These are phyloP conservation scores for Raphicerus campestris DNA, from an alignment of 2,113 vertebrate species.

Conservation along the genomic window DNA sequence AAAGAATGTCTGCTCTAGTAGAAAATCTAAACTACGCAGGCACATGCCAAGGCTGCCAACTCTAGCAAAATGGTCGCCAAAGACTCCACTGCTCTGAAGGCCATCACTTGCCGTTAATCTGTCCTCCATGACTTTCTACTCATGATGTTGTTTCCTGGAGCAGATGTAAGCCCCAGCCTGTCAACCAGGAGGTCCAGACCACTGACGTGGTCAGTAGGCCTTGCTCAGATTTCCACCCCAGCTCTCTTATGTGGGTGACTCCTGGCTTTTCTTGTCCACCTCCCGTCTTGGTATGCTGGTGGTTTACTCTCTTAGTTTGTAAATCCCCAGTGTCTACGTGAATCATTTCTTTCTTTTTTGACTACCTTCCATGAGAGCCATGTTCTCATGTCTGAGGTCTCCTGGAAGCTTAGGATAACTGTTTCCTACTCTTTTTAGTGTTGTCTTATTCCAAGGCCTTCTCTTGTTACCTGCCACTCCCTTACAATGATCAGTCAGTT, in stretches of 20 bases:
- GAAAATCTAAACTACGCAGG: not conserved
- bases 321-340: not conserved
- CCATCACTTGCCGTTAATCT: not conserved
- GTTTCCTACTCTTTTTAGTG: not conserved
- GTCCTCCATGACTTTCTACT: not conserved
- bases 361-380: not conserved
- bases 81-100: not conserved
- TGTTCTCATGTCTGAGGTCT: not conserved
- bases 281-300: not conserved
- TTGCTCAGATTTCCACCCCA: not conserved
- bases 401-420: not conserved
- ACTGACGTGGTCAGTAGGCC: accelerated
- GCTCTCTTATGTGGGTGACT: not conserved
- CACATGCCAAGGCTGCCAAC: accelerated
- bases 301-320: not conserved
- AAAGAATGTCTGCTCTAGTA: not conserved
- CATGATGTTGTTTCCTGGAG: not conserved
- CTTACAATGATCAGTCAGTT: not conserved
- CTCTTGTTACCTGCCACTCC: not conserved
- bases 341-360: not conserved
- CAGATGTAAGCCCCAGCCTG: not conserved
- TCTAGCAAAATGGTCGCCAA: not conserved
- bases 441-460: not conserved
- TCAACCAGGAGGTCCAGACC: too few species aligned
- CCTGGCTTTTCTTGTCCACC: not conserved